Percentiles rank a stretch among this genome's conserved stretches.
phyloP scores from a whole-genome alignment of 2,113 vertebrate species.

The Sminthopsis crassicaudata region DNA sequence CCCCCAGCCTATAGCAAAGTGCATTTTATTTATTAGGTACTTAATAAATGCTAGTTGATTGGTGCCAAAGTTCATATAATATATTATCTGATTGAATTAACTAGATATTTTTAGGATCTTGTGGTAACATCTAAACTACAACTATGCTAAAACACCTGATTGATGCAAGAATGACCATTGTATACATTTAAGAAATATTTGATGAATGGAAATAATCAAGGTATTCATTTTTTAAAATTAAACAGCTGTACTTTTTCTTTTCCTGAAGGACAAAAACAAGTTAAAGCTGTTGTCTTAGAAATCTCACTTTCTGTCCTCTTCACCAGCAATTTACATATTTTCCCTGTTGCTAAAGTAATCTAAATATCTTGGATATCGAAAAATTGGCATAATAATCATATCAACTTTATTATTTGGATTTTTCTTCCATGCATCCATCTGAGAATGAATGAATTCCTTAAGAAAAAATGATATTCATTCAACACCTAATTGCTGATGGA shows the following conservation, averaged over 20 bases:
- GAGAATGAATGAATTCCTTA: background rate
- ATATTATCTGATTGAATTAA: background rate
- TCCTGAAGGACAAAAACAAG: background rate
- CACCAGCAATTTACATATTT: background rate
- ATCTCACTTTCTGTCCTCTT: background rate
- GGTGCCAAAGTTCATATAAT: background rate
- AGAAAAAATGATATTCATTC: background rate
- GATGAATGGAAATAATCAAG: background rate
- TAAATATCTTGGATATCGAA: background rate
- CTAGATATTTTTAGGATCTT: background rate
- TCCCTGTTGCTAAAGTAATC: background rate
- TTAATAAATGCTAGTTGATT: background rate
- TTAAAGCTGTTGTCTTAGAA: background rate
- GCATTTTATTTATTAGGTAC: background rate
- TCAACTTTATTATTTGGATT: background rate
- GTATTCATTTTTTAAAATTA: background rate
- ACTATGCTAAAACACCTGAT: background rate
- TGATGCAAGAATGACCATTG: background rate
- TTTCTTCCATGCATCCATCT: background rate
- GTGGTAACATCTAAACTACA: background rate
- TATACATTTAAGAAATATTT: background rate
- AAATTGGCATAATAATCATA: background rate
- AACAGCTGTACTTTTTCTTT: background rate
- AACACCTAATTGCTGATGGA: background rate
- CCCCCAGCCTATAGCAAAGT: background rate